A percentile compares a stretch with the other conserved stretches of the same genome.
Conservation (phyloP, 64 coral and sea anemone genomes). For the Anthopleura sola region DNA sequence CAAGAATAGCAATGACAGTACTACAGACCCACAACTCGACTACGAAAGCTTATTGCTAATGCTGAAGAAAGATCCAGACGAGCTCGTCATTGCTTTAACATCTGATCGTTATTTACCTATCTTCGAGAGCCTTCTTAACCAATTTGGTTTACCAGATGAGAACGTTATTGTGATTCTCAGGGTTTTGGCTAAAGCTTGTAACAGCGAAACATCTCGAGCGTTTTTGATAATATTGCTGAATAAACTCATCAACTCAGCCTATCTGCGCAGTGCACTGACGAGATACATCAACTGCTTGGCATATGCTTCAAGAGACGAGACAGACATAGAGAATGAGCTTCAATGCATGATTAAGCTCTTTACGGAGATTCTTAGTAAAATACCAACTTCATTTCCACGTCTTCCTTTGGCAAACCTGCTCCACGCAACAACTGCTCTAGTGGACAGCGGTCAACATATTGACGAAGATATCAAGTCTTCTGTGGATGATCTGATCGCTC, state of each 20-base stretch:
- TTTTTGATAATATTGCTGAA: slow-evolving; percentile 38
- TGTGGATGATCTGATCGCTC: slow-evolving; percentile 18
- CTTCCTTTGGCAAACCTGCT: slow-evolving; percentile 25
- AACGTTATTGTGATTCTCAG: slow-evolving; percentile 16
- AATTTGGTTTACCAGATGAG: slow-evolving; percentile 25
- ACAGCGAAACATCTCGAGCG: slow-evolving; percentile 19
- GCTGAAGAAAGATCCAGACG: slow-evolving; percentile 29
- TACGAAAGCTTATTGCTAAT: slow-evolving; percentile 22
- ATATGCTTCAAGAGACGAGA: background rate
- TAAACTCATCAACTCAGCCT: slow-evolving; percentile 3
- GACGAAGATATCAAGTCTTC: background rate
- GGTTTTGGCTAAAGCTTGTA: slow-evolving; percentile 26
- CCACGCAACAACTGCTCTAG: background rate
- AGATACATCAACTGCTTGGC: slow-evolving; percentile 32
- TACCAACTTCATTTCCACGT: slow-evolving; percentile 28
- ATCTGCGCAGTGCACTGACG: slow-evolving; percentile 6
- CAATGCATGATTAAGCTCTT: slow-evolving; percentile 22
- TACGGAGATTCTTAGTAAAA: slow-evolving; percentile 19
- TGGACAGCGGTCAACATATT: background rate
- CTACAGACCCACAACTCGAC: slow-evolving; percentile 1
- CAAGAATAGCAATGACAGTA: background rate
- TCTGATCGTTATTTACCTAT: slow-evolving; percentile 36
- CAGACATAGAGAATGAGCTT: background rate
- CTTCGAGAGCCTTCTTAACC: slow-evolving; percentile 19
- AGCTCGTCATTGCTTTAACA: slow-evolving; percentile 38